A percentile compares a stretch with the other conserved stretches of the same genome.
phyloP scores from a whole-genome alignment of 2,888 invertebrate genomes.

The Sinopyrophorus schimmeli region DNA sequence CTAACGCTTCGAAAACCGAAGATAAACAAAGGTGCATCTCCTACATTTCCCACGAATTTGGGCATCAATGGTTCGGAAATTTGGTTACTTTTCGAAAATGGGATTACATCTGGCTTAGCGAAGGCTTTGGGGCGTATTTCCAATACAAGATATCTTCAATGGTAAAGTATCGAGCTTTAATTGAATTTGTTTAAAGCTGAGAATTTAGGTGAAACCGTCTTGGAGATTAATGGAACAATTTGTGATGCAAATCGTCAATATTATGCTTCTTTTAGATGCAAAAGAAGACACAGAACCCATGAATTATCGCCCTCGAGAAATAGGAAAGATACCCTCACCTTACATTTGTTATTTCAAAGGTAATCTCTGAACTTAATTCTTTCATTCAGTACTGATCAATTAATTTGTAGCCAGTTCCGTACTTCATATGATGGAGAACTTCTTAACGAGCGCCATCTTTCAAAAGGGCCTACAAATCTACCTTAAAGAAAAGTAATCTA shows the following conservation, averaged over 20 bases:
- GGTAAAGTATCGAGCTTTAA: constrained; percentile 9
- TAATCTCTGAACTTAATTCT: background rate
- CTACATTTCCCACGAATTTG: constrained; percentile 72
- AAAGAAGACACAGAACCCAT: constrained; percentile 57
- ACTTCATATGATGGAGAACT: constrained; percentile 45
- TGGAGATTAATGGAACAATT: constrained; percentile 27
- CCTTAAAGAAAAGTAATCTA: constrained; percentile 23
- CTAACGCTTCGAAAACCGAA: constrained; percentile 22
- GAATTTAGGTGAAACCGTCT: constrained; percentile 13
- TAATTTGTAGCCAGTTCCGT: constrained; percentile 63
- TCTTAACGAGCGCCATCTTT: constrained; percentile 26
- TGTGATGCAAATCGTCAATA: constrained; percentile 51
- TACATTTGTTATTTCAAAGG: constrained; percentile 23
- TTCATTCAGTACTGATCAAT: background rate
- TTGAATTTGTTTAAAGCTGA: background rate
- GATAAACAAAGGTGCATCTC: constrained; percentile 43
- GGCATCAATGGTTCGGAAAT: constrained; percentile 79
- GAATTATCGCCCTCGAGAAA: constrained; percentile 59
- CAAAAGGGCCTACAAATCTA: constrained; percentile 26
- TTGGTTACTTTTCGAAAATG: constrained; percentile 20
- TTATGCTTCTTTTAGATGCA: constrained; percentile 60
- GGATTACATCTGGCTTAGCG: constrained; percentile 24
- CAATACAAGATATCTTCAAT: constrained; percentile 22
- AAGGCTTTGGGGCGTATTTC: constrained; percentile 25
- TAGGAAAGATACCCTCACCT: constrained; percentile 57